Evolutionary conservation across 2,797 vertebrate genomes (phyloP).

Genomic region (Megalops cyprinoides): DNA sequence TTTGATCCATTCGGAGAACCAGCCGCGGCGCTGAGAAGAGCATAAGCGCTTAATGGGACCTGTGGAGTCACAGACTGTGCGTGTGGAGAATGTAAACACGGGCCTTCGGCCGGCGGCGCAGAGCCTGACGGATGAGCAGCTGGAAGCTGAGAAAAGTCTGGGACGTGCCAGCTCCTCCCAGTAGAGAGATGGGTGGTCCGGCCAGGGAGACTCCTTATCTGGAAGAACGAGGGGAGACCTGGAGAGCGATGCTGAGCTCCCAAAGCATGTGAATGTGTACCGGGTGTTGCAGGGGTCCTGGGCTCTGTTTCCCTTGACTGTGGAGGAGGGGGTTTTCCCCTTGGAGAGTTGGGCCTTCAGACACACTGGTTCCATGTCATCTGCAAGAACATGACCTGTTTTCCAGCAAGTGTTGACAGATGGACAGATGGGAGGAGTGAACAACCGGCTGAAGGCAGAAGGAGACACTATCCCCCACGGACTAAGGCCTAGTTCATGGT

Average conservation of each 20-base stretch:
- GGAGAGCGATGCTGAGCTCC: constrained; percentile 48
- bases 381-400: constrained; percentile 30
- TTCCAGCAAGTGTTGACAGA: constrained; percentile 22
- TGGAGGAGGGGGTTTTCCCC: neutral
- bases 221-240: constrained; percentile 48
- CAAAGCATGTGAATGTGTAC: constrained; percentile 40
- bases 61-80: constrained; percentile 43
- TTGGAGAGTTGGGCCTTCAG: neutral
- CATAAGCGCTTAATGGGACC: too few relatives aligned
- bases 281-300: too few relatives aligned
- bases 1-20: neutral
- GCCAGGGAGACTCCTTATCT: constrained; percentile 60
- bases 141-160: neutral
- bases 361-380: neutral
- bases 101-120: constrained; percentile 8
- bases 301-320: too few relatives aligned
- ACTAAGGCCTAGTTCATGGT: neutral
- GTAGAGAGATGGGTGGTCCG: constrained; percentile 67
- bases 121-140: too few relatives aligned
- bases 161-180: constrained; percentile 46
- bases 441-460: neutral
- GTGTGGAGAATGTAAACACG: constrained; percentile 58
- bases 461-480: neutral
- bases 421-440: constrained; percentile 4
- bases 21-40: constrained; percentile 30